Evolutionary conservation across 2,113 vertebrate genomes (phyloP).

Genomic region (Platysteira castanea): DNA sequence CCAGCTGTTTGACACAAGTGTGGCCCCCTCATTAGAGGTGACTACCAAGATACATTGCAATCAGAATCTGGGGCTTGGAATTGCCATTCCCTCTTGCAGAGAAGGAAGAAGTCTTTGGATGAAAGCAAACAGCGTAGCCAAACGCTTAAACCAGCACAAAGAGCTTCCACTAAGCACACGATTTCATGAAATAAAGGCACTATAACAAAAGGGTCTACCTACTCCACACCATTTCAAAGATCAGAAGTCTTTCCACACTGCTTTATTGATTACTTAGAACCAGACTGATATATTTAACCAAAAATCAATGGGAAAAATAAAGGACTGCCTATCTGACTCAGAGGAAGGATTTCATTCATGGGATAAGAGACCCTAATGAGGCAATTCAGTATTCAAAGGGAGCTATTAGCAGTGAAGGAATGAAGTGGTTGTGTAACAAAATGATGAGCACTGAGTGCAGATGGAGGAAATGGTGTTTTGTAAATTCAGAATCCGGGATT

Average conservation of each 20-base stretch:
- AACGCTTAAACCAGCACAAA: background rate
- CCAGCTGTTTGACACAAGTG: background rate
- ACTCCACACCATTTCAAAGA: background rate
- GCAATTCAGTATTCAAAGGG: conserved; percentile 50
- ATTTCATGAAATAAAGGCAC: background rate
- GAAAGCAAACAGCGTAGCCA: background rate
- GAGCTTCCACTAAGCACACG: background rate
- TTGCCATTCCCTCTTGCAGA: background rate
- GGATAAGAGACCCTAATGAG: conserved; percentile 54
- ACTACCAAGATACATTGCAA: background rate
- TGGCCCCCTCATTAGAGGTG: background rate
- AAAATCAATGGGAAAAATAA: conserved; percentile 50
- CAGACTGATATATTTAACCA: conserved; percentile 3
- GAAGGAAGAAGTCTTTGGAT: background rate
- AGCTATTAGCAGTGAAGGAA: conserved; percentile 17
- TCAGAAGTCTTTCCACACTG: background rate
- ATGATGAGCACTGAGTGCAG: conserved; percentile 24
- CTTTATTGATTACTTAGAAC: conserved; percentile 39
- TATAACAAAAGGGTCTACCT: background rate
- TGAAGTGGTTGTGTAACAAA: conserved; percentile 36
- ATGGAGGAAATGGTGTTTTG: conserved; percentile 54
- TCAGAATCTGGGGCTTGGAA: background rate
- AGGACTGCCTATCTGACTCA: conserved; percentile 32
- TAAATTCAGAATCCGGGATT: background rate
- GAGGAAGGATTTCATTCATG: conserved; percentile 40